Percentiles rank a stretch among this genome's conserved stretches.
phyloP scores from a whole-genome alignment of 2,113 vertebrate species.

The Prochilodus magdalenae region DNA sequence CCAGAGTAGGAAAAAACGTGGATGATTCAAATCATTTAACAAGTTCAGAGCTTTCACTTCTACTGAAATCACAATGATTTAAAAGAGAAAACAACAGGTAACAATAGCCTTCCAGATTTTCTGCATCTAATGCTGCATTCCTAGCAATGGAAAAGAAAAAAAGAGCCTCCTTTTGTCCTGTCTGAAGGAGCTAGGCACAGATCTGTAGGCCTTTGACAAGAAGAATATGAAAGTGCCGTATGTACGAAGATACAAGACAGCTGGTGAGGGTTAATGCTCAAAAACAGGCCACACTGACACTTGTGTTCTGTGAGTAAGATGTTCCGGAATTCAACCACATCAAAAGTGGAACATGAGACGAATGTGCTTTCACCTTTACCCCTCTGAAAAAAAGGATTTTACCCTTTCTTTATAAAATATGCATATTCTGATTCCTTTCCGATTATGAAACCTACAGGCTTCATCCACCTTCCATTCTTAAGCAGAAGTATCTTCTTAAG shows the following conservation, averaged over 20 bases:
- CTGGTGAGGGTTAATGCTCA: background rate
- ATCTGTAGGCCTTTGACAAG: background rate
- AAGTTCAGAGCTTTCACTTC: background rate
- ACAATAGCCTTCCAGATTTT: background rate
- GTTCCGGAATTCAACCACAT: background rate
- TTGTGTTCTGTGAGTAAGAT: background rate
- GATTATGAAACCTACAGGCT: too few relatives aligned
- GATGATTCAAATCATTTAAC: background rate
- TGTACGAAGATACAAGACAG: background rate
- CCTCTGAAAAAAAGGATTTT: too few relatives aligned
- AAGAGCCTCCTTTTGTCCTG: background rate
- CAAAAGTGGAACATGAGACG: too few relatives aligned
- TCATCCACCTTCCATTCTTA: too few relatives aligned
- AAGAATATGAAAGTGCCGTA: background rate
- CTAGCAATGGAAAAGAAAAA: background rate
- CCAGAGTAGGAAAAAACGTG: background rate
- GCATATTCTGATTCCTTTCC: too few relatives aligned
- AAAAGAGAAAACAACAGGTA: background rate
- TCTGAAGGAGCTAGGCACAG: constrained; percentile 13
- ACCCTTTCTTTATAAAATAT: too few relatives aligned
- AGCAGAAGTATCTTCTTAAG: too few relatives aligned
- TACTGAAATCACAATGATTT: background rate
- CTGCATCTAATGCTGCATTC: background rate
- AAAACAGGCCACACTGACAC: background rate
- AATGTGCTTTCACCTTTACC: too few relatives aligned